phyloP scores from a whole-genome alignment of 2,888 invertebrate species.

The Ephialtes manifestator region DNA sequence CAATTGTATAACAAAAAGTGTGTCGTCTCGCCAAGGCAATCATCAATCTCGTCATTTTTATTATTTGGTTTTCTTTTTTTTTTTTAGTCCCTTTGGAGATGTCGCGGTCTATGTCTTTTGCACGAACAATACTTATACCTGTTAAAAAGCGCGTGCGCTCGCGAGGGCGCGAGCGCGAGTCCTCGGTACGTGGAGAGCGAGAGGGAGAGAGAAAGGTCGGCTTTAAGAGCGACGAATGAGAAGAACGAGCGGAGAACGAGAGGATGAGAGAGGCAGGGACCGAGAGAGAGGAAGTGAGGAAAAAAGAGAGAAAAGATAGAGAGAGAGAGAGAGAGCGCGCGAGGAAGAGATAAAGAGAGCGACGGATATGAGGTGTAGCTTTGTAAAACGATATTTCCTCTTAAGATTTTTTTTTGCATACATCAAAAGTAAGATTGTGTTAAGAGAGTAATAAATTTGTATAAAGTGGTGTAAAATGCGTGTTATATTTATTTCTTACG shows the following conservation, averaged over 20 bases:
- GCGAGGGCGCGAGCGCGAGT: slow-evolving; percentile 18
- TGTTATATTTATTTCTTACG: slow-evolving; percentile 17
- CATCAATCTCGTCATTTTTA: slow-evolving; percentile 64
- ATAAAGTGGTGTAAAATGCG: slow-evolving; percentile 82
- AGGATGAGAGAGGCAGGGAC: slow-evolving; percentile 64
- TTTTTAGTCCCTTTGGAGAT: slow-evolving; percentile 63
- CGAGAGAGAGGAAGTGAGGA: slow-evolving; percentile 39
- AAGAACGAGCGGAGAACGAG: slow-evolving; percentile 65
- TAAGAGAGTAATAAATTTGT: slow-evolving; percentile 84
- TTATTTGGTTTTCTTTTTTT: slow-evolving; percentile 60
- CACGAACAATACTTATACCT: slow-evolving; percentile 62
- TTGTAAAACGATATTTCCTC: slow-evolving; percentile 82
- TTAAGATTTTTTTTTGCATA: slow-evolving; percentile 81
- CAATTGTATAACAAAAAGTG: slow-evolving; percentile 76
- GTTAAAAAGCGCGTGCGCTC: slow-evolving; percentile 39
- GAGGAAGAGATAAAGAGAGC: slow-evolving; percentile 66
- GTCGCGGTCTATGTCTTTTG: slow-evolving; percentile 69
- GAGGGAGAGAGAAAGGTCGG: slow-evolving; percentile 46
- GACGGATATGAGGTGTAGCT: slow-evolving; percentile 78
- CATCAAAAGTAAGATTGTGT: slow-evolving; percentile 81
- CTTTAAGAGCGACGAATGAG: slow-evolving; percentile 54
- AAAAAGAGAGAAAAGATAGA: slow-evolving; percentile 38
- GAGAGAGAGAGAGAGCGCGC: slow-evolving; percentile 53
- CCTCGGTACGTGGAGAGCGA: slow-evolving; percentile 42
- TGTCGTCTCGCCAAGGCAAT: slow-evolving; percentile 65